These are phyloP conservation scores for Acromyrmex echinatior DNA, from an alignment of 1,140 invertebrate genomes.

Conservation along the genomic window DNA sequence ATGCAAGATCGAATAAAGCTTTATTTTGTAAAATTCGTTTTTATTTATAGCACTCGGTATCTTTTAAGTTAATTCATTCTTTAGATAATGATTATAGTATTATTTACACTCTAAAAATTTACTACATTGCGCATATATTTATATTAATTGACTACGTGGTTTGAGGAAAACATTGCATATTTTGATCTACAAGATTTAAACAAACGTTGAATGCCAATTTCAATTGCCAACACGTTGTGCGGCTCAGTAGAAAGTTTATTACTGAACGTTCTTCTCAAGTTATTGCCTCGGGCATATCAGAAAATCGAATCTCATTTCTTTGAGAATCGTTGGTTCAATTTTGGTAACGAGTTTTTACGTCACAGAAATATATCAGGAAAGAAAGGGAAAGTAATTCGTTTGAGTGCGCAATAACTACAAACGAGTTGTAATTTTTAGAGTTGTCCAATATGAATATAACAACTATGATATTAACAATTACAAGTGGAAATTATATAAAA, in stretches of 20 bases:
- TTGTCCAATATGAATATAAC: background rate
- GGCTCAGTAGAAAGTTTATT: slow-evolving; percentile 69
- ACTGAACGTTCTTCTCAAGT: slow-evolving; percentile 33
- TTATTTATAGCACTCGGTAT: background rate
- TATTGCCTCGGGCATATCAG: slow-evolving; percentile 46
- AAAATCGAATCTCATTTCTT: slow-evolving; percentile 58
- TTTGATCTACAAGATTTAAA: slow-evolving; percentile 13
- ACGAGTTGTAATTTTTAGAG: slow-evolving; percentile 18
- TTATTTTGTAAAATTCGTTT: background rate
- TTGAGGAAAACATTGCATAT: slow-evolving; percentile 11
- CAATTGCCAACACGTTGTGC: slow-evolving; percentile 17
- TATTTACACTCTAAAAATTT: slow-evolving; percentile 3
- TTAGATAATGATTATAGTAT: slow-evolving; percentile 10
- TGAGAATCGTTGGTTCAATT: slow-evolving; percentile 21
- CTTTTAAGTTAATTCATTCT: background rate
- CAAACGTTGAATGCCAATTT: slow-evolving; percentile 15
- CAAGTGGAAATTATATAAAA: too few relatives aligned
- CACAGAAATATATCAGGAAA: background rate
- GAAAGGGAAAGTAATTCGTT: slow-evolving; percentile 4
- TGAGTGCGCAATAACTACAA: background rate
- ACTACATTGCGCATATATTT: background rate
- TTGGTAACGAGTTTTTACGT: slow-evolving; percentile 36
- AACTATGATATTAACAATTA: too few relatives aligned
- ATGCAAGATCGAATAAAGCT: slow-evolving; percentile 2
- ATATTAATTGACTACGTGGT: background rate